These are phyloP conservation scores for Chrysomela aeneicollis DNA, from an alignment of 2,888 invertebrate genomes.

Conservation along the genomic window DNA sequence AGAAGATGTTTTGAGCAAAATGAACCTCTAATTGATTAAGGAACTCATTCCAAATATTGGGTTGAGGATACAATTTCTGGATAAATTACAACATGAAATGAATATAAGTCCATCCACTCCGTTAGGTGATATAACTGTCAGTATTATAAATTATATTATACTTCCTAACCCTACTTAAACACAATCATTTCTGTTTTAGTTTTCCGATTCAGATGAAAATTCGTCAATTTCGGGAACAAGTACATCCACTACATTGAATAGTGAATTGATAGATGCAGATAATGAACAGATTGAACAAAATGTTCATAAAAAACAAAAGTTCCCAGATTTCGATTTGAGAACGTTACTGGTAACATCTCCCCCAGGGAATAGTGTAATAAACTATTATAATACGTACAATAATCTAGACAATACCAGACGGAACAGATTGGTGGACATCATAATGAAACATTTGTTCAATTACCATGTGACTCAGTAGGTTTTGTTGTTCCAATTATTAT, in stretches of 20 bases:
- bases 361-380: neutral
- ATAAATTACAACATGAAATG: neutral
- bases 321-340: conserved; percentile 12
- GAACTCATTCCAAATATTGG: conserved; percentile 1
- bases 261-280: neutral
- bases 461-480: conserved; percentile 19
- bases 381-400: too few species aligned
- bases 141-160: neutral
- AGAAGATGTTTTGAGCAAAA: too few species aligned
- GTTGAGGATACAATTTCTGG: neutral
- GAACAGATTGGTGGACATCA: conserved; percentile 19
- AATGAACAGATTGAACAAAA: neutral
- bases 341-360: conserved; percentile 6
- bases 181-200: neutral
- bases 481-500: neutral
- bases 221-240: neutral
- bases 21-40: neutral
- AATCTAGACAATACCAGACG: neutral
- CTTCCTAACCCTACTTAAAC: neutral
- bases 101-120: neutral
- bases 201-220: neutral
- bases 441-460: conserved; percentile 15
- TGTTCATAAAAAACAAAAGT: neutral
- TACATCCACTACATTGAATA: neutral
- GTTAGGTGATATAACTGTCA: neutral